Evolutionary conservation across 2,797 vertebrate species (phyloP).

Genomic region (Spondyliosoma cantharus): DNA sequence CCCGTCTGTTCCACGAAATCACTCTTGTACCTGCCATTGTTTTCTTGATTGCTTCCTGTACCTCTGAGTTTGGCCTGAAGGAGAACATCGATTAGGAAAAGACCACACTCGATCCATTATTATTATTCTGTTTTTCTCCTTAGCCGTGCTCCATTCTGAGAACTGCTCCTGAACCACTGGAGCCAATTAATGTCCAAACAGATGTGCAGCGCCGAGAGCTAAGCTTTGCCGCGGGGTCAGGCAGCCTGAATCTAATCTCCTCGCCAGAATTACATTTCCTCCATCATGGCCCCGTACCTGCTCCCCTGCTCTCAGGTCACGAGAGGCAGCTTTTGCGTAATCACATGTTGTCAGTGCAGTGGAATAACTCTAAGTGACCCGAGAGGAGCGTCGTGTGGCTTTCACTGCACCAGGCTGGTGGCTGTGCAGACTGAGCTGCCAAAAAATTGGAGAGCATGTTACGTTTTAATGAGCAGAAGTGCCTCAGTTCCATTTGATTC

Average conservation of each 20-base stretch:
- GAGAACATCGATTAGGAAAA: conserved; percentile 79
- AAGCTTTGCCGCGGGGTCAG: conserved; percentile 77
- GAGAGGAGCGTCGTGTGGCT: background rate
- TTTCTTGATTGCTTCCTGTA: conserved; percentile 76
- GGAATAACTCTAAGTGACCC: conserved; percentile 52
- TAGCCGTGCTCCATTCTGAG: conserved; percentile 32
- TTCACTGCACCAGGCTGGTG: conserved; percentile 12
- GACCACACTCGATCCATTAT: conserved; percentile 70
- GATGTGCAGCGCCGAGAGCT: conserved; percentile 73
- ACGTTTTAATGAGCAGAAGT: conserved; percentile 47
- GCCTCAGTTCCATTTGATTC: conserved; percentile 38
- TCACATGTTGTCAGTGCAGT: conserved; percentile 53
- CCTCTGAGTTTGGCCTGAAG: conserved; percentile 76
- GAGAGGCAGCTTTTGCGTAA: conserved; percentile 48
- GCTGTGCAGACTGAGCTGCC: conserved; percentile 10
- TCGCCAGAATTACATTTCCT: conserved; percentile 80
- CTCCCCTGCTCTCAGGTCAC: conserved; percentile 60
- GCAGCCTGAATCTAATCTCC: conserved; percentile 79
- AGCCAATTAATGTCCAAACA: conserved; percentile 84
- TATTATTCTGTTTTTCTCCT: conserved; percentile 53
- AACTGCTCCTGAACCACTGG: conserved; percentile 73
- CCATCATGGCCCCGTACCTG: conserved; percentile 65
- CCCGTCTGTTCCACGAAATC: conserved; percentile 55
- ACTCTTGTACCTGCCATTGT: conserved; percentile 69
- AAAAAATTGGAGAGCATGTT: conserved; percentile 4